A percentile compares a stretch with the other conserved stretches of the same genome.
Conservation (phyloP, 64 coral and sea anemone genomes). For the Actinia equina region DNA sequence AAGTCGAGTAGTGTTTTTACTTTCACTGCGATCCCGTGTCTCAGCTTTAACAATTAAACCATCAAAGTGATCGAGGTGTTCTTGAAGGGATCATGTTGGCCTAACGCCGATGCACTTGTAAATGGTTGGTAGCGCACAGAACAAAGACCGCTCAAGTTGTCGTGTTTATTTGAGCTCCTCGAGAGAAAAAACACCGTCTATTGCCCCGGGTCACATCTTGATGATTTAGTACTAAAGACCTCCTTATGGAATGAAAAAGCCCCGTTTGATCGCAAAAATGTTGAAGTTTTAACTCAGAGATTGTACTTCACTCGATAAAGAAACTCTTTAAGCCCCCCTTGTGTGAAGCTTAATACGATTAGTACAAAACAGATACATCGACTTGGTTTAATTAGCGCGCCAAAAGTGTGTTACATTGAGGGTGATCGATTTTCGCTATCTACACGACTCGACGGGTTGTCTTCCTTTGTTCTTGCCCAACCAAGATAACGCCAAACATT, state of each 20-base stretch:
- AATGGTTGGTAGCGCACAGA: conserved; percentile 7
- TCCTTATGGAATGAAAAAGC: not conserved
- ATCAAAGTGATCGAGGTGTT: not conserved
- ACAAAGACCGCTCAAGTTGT: not conserved
- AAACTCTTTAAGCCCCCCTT: conserved; percentile 10
- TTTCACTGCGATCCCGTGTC: not conserved
- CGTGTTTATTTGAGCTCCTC: conserved; percentile 6
- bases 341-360: not conserved
- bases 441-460: not conserved
- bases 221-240: conserved; percentile 1
- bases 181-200: not conserved
- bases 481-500: not conserved
- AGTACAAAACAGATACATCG: not conserved
- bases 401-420: conserved; percentile 7
- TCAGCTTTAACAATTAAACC: not conserved
- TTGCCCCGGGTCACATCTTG: conserved; percentile 1
- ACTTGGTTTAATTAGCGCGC: conserved; percentile 7
- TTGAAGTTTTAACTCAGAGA: not conserved
- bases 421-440: conserved; percentile 9
- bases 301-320: not conserved
- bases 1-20: not conserved
- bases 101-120: not conserved
- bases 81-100: not conserved
- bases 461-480: conserved; percentile 14
- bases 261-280: not conserved